A percentile compares a stretch with the other conserved stretches of the same genome.
These are phyloP conservation scores for Hylia prasina DNA, from an alignment of 2,113 vertebrate species.

Conservation along the genomic window DNA sequence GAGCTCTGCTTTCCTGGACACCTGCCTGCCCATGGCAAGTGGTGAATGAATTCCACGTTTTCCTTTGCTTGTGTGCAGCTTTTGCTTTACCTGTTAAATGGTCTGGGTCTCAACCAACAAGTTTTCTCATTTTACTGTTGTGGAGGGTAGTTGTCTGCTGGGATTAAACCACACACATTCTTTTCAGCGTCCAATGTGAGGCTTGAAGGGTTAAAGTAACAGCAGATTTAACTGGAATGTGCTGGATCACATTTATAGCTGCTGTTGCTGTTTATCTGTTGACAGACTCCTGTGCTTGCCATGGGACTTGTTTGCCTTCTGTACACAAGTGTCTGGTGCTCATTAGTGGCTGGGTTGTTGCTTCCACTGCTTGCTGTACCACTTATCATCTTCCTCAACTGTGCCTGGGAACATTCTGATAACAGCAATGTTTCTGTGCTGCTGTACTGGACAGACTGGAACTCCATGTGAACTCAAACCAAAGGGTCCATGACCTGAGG, in stretches of 20 bases:
- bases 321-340: neutral
- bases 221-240: neutral
- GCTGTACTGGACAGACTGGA: neutral
- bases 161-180: neutral
- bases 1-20: neutral
- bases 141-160: rapidly evolving
- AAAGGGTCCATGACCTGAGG: neutral
- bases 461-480: neutral
- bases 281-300: neutral
- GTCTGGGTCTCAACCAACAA: neutral
- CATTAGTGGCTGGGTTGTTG: neutral
- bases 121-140: neutral
- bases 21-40: neutral
- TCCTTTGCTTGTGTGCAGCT: neutral
- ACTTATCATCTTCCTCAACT: neutral
- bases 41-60: neutral
- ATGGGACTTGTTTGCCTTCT: neutral
- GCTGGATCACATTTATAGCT: neutral
- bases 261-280: neutral
- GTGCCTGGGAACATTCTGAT: neutral
- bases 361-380: neutral
- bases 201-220: neutral
- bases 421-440: neutral
- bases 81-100: neutral
- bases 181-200: neutral